These are phyloP conservation scores for Heliothis virescens DNA, from an alignment of 1,140 invertebrate genomes.

Conservation along the genomic window DNA sequence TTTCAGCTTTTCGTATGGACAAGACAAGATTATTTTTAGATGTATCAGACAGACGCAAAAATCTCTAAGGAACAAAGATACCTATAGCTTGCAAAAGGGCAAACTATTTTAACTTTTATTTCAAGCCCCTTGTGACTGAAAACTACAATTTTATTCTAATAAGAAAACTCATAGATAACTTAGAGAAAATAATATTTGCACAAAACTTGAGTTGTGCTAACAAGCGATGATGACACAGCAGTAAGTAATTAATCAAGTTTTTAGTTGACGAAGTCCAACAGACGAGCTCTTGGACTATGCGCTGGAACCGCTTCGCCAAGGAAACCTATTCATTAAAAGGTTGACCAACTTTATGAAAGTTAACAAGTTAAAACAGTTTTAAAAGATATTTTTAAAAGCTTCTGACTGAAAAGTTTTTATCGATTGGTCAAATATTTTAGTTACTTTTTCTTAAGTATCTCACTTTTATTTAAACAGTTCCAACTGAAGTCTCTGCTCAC, in stretches of 20 bases:
- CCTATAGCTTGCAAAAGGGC: too few species aligned
- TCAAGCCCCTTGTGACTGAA: not conserved
- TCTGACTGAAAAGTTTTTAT: not conserved
- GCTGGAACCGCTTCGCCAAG: too few species aligned
- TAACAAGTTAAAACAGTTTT: not conserved
- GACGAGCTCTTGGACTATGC: conserved; percentile 3
- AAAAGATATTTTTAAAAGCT: not conserved
- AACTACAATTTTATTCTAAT: not conserved
- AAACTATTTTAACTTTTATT: too few species aligned
- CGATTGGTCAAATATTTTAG: too few species aligned
- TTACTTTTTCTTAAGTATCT: too few species aligned
- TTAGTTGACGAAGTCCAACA: not conserved
- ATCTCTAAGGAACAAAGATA: too few species aligned
- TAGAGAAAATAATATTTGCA: not conserved
- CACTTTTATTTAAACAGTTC: too few species aligned
- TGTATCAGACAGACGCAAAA: too few species aligned
- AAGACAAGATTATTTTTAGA: too few species aligned
- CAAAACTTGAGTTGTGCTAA: not conserved
- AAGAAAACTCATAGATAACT: not conserved
- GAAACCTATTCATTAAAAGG: conserved; percentile 18
- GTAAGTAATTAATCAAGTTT: conserved; percentile 24
- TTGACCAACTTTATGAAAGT: not conserved
- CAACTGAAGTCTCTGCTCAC: too few species aligned
- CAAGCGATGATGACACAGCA: conserved; percentile 1
- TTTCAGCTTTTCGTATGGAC: too few species aligned